Base-by-base conservation (phyloP, 2,797 vertebrate species). In the Cercopithecus mitis region DNA sequence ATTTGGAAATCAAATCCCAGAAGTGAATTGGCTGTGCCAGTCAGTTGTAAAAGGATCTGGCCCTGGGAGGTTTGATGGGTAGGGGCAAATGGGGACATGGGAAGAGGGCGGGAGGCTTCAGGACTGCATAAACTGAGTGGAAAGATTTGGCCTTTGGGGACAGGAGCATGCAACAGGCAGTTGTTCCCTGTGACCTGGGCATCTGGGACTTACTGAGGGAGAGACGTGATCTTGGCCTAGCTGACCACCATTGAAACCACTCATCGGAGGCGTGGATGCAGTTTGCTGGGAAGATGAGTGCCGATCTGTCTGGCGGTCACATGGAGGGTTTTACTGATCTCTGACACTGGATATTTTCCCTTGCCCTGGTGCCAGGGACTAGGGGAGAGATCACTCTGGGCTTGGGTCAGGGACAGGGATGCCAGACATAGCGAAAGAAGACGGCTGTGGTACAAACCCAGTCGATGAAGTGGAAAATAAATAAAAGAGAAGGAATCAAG, bases 321-420 rank as follows among this genome's bases (percentile, higher is more conserved):
- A 30, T 61, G 90, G 73, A 75, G 19, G 86, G 80, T 90, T 95
- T 96, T 95, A 86, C 95, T 95, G 92, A 73, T 96, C 95, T 92
- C 75, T 57, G 83, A 97, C 84, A 95, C 25, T 86, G 47, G 97
- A 97, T 96, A 96, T 30, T 91, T 14, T n/a, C 47, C 22, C 15
- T 84, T 22, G 67, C 83, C n/a, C 47, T 87, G 58, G 61, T 90
- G 93, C 91, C 87, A 97, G 91, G 57, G 91, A 61, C 55, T 50
- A 82, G 67, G 27, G 64, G 7, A 96, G 57, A 87, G 87, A 97
- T 47, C 52, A 73, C 55, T 85, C 17, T 87, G 57, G 75, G 45
- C 45, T 55, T 15, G 73, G 90, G 43, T 20, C 52, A 80, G 64
- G 67, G 73, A 90, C 58, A 70, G 39, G 43, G 91, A 52, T 30